Conservation (phyloP, 1,140 invertebrate species). For the Cydia splendana region DNA sequence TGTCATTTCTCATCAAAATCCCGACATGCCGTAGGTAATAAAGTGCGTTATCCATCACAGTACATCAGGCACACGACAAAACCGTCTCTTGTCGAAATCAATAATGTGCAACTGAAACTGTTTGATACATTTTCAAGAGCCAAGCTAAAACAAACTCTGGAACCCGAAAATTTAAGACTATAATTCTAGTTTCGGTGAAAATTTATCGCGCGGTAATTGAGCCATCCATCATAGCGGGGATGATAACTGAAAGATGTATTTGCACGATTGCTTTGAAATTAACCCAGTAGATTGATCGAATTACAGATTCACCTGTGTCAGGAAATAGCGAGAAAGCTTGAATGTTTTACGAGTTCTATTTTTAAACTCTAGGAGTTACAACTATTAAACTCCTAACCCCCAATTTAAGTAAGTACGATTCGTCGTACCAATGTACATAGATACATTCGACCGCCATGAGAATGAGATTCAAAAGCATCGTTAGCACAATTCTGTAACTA, state of each 20-base stretch:
- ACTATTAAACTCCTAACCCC: too few species aligned
- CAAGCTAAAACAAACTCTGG: slow-evolving; percentile 3
- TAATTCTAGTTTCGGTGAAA: neutral
- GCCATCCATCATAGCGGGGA: slow-evolving; percentile 29
- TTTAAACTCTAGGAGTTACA: too few species aligned
- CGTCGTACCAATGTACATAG: too few species aligned
- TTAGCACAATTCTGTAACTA: too few species aligned
- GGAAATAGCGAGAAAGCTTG: neutral
- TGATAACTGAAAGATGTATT: slow-evolving; percentile 31
- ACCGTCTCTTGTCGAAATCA: slow-evolving; percentile 25
- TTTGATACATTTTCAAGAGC: neutral
- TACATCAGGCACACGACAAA: slow-evolving; percentile 28
- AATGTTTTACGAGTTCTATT: too few species aligned
- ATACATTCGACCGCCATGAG: too few species aligned
- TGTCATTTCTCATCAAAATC: neutral
- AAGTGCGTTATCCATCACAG: slow-evolving; percentile 30
- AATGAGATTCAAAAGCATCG: too few species aligned
- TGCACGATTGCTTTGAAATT: slow-evolving; percentile 31
- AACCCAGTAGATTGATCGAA: neutral
- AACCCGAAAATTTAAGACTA: neutral
- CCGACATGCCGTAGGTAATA: neutral
- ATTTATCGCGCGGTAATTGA: slow-evolving; percentile 11
- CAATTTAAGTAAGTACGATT: too few species aligned
- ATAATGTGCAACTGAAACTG: slow-evolving; percentile 31
- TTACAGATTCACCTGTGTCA: neutral